Conservation (phyloP, 2,888 invertebrate species). For the Capitulum mitella region DNA sequence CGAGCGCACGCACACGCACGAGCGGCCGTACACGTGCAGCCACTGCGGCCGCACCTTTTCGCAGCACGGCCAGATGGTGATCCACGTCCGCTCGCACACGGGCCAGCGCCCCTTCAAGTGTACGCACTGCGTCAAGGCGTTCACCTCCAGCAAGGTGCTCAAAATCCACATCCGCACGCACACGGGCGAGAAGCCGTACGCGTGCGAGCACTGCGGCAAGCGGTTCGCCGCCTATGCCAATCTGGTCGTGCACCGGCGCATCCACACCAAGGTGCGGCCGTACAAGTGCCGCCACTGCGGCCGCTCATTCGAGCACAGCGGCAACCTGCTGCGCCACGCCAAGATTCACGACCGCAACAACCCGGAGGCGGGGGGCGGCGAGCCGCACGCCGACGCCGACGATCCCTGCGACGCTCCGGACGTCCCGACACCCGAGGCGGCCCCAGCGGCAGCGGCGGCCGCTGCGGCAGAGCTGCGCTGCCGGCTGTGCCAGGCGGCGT, state of each 20-base stretch:
- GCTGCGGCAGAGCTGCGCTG: background rate
- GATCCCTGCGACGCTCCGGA: too few relatives aligned
- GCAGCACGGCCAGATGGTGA: conserved; percentile 36
- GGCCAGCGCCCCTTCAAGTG: conserved; percentile 35
- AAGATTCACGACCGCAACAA: conserved; percentile 27
- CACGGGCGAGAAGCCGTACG: conserved; percentile 36
- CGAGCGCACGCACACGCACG: conserved; percentile 33
- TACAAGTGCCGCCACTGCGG: conserved; percentile 34
- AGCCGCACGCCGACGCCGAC: background rate
- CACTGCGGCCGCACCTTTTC: conserved; percentile 35
- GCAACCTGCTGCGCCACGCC: conserved; percentile 35
- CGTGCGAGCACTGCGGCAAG: conserved; percentile 35
- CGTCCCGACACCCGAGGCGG: background rate
- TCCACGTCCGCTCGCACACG: conserved; percentile 35
- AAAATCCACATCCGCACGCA: conserved; percentile 36
- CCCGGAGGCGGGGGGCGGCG: background rate
- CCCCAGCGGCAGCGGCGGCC: background rate
- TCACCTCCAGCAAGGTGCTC: conserved; percentile 36
- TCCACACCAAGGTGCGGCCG: conserved; percentile 35
- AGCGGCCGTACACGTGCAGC: conserved; percentile 35
- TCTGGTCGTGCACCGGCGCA: conserved; percentile 35
- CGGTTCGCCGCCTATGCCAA: conserved; percentile 36
- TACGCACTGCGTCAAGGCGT: conserved; percentile 33
- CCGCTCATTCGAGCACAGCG: conserved; percentile 35
- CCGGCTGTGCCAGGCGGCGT: background rate